Conservation (phyloP, 2,113 vertebrate species). For the Bungarus multicinctus region DNA sequence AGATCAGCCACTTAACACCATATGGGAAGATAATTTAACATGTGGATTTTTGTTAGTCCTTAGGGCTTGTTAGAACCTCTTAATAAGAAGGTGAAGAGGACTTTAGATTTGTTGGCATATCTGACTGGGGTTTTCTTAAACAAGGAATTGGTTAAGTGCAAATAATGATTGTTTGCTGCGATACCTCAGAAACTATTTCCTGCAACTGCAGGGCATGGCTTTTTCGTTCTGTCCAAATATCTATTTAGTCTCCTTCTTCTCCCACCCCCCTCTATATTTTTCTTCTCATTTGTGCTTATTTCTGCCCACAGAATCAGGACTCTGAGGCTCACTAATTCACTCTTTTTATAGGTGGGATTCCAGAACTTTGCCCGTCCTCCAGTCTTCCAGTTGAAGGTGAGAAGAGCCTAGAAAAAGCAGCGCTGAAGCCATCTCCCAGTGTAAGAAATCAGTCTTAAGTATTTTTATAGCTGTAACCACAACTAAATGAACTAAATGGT, state of each 20-base stretch:
- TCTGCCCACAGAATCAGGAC: not conserved
- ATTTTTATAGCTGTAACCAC: not conserved
- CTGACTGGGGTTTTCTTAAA: not conserved
- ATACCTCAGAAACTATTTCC: not conserved
- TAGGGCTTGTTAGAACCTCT: not conserved
- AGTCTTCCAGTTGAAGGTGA: not conserved
- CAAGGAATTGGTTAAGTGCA: not conserved
- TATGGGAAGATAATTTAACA: not conserved
- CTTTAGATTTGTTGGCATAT: not conserved
- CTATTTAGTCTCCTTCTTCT: not conserved
- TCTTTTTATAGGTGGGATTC: slow-evolving; percentile 48
- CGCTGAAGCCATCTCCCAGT: slow-evolving; percentile 64
- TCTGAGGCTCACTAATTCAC: slow-evolving; percentile 30
- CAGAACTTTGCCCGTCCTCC: slow-evolving; percentile 33
- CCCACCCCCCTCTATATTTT: not conserved
- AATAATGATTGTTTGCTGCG: not conserved
- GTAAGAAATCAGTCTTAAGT: slow-evolving; percentile 57
- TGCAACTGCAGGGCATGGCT: not conserved
- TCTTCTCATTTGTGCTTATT: too few species aligned
- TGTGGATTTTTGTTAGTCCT: not conserved
- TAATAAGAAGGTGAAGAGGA: not conserved
- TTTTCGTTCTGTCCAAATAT: not conserved
- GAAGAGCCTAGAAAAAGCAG: slow-evolving; percentile 5
- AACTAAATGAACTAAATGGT: not conserved
- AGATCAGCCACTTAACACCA: not conserved